Evolutionary conservation across 1,140 invertebrate species (phyloP), one percentile per base, ranked within the genome.

Genomic region (Notospermus geniculatus): DNA sequence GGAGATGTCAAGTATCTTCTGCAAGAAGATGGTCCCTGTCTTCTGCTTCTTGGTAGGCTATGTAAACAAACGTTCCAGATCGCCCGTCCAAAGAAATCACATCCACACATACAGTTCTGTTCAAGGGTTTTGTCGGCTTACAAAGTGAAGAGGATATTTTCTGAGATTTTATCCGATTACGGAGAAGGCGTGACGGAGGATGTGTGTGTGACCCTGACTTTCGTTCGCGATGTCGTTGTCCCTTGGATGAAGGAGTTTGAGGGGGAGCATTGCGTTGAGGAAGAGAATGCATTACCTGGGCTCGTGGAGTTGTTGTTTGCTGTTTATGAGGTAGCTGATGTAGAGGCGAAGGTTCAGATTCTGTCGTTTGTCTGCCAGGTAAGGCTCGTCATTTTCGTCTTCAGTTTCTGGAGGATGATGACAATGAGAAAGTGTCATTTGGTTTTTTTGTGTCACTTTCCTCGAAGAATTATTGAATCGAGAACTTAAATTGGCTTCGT

Each of bases 171-270:
- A n/a, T 19, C n/a, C 25, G 19, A 50, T 19, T 50, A 23, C n/a
- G 46, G 46, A 7, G 46, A 50, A n/a, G n/a, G 19, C n/a, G 19
- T 23, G 25, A 19, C n/a, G 46, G 19, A 19, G 4, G 46, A 50
- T 50, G 46, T 50, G 5, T 27, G 25, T 27, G 46, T 50, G 19
- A 50, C 46, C 4, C 46, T 19, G n/a, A 27, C 46, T 7, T 57
- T 57, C 32, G 36, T 57, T 17, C 25, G 19, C 7, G 56, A 57
- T 23, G n/a, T 57, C 23, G 28, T 57, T 17, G 11, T 57, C 7
- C 56, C 56, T 11, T 57, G 56, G 56, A 57, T 57, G 39, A 13
- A 27, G 19, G 46, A 50, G n/a, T 50, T 50, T 50, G 46, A 50
- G 46, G 58, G 27, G 28, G 45, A 53, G 22, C 13, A 59, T n/a